Evolutionary conservation across 2,797 vertebrate genomes (phyloP).

Genomic region (Liasis olivaceus): DNA sequence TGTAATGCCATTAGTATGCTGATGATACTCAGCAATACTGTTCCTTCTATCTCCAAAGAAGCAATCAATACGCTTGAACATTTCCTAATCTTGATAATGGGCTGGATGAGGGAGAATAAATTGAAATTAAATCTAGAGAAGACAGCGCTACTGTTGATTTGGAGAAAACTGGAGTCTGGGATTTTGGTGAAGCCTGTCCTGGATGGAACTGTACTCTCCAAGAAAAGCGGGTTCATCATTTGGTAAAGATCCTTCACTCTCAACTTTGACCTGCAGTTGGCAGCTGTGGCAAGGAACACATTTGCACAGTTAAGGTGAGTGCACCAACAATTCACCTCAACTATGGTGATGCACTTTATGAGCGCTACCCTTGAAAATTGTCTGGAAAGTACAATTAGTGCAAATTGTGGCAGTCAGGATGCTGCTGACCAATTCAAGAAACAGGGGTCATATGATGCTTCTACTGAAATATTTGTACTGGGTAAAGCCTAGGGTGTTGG

Average conservation of each 20-base stretch:
- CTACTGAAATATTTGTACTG: neutral
- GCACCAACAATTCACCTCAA: neutral
- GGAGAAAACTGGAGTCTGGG: neutral
- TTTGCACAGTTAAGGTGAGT: neutral
- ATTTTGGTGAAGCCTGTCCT: neutral
- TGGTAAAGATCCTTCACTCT: neutral
- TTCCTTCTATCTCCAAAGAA: neutral
- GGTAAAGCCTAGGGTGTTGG: neutral
- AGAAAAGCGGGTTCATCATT: neutral
- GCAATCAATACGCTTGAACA: neutral
- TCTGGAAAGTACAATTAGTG: neutral
- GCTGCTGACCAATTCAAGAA: neutral
- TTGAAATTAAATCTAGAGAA: neutral
- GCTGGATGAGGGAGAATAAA: neutral
- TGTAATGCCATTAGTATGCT: neutral
- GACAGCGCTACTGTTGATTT: neutral
- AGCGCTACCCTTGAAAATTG: neutral
- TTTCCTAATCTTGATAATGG: neutral
- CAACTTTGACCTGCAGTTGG: neutral
- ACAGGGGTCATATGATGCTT: neutral
- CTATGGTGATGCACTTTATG: neutral
- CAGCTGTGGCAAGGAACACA: neutral
- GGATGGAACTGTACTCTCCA: neutral
- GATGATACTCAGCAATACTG: neutral
- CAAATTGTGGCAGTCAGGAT: neutral